phyloP scores from a whole-genome alignment of 2,797 vertebrate genomes.

The Sebastes vulpes region DNA sequence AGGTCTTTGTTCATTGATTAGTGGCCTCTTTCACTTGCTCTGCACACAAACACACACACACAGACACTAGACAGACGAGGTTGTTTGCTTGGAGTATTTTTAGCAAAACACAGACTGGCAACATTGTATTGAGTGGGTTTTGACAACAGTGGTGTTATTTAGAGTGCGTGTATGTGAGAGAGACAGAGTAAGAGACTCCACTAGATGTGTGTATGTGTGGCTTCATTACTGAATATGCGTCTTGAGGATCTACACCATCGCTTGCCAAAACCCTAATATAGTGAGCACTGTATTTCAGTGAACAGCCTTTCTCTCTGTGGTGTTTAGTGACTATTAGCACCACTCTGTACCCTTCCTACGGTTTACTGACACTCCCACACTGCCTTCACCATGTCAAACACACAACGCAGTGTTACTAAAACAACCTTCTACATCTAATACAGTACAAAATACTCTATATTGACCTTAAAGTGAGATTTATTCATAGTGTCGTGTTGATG shows the following conservation, averaged over 20 bases:
- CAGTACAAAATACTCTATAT: background rate
- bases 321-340: conserved; percentile 43
- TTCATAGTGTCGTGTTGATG: background rate
- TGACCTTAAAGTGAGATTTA: background rate
- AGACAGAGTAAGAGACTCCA: background rate
- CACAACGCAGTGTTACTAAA: background rate
- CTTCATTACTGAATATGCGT: conserved; percentile 8
- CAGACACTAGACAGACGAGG: conserved; percentile 72
- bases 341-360: conserved; percentile 35
- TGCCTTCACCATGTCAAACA: conserved; percentile 7
- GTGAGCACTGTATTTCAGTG: conserved; percentile 36
- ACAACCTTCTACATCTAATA: background rate
- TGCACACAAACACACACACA: background rate
- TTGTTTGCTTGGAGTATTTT: conserved; percentile 90
- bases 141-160: conserved; percentile 63
- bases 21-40: conserved; percentile 83
- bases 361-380: background rate
- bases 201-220: background rate
- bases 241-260: conserved; percentile 55
- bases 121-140: conserved; percentile 81
- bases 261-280: conserved; percentile 61
- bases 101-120: conserved; percentile 78
- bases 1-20: conserved; percentile 91
- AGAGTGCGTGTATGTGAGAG: conserved; percentile 15
- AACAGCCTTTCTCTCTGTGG: conserved; percentile 44